These are phyloP conservation scores for Stenurella melanura DNA, from an alignment of 2,888 invertebrate genomes.

Conservation along the genomic window DNA sequence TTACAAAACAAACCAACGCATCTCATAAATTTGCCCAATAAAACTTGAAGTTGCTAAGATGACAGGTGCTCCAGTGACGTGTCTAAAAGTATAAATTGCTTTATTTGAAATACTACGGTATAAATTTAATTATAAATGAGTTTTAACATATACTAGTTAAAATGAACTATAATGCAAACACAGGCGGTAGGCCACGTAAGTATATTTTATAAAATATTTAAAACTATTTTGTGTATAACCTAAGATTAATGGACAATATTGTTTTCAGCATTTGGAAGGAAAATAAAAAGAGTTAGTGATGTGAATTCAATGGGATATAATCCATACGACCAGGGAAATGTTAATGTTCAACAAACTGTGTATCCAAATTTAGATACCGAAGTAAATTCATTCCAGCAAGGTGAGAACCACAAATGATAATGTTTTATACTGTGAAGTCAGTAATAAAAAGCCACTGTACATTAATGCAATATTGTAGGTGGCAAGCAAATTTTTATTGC, in stretches of 20 bases:
- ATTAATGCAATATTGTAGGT: no score
- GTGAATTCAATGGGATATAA: conserved; percentile 80
- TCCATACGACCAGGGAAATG: conserved; percentile 63
- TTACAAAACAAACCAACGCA: neutral
- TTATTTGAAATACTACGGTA: neutral
- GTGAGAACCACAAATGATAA: conserved; percentile 36
- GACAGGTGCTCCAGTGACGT: conserved; percentile 34
- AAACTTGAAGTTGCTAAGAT: conserved; percentile 1
- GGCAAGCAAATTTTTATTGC: no score
- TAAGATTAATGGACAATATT: conserved; percentile 41
- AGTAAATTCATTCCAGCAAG: conserved; percentile 56
- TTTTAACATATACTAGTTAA: conserved; percentile 27
- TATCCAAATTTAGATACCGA: conserved; percentile 60
- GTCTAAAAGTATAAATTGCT: conserved; percentile 3
- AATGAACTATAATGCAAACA: conserved; percentile 72
- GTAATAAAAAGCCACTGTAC: no score
- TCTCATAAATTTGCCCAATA: neutral
- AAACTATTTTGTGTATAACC: conserved; percentile 44
- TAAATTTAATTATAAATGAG: conserved; percentile 11
- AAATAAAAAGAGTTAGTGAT: conserved; percentile 82
- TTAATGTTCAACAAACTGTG: conserved; percentile 53
- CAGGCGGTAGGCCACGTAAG: conserved; percentile 69
- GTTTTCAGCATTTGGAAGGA: conserved; percentile 73
- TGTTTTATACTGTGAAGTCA: no score
- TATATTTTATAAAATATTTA: conserved; percentile 49